Evolutionary conservation across 1,140 invertebrate genomes (phyloP).

Genomic region (Odontomachus brunneus): DNA sequence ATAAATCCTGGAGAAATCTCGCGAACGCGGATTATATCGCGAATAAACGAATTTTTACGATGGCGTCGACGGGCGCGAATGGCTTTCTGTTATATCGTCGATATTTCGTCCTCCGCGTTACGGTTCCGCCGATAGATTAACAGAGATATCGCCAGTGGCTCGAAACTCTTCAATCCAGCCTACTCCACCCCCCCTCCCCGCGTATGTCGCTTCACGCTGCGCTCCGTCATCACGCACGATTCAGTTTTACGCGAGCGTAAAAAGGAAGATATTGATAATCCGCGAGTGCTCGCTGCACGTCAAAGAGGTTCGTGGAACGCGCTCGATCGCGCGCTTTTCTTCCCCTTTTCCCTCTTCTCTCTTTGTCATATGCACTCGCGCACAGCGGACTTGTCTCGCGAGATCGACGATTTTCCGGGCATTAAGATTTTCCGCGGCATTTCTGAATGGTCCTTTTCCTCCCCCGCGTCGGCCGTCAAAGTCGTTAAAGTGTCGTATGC

Average conservation of each 20-base stretch:
- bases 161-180: slow-evolving; percentile 1
- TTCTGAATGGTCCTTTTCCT: slow-evolving; percentile 43
- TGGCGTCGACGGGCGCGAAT: background rate
- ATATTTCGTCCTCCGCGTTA: slow-evolving; percentile 1
- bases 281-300: background rate
- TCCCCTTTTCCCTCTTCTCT: background rate
- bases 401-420: slow-evolving; percentile 54
- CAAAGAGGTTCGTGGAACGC: slow-evolving; percentile 15
- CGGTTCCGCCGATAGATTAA: slow-evolving; percentile 44
- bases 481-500: slow-evolving; percentile 58
- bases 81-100: background rate
- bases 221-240: background rate
- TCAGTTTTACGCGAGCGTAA: slow-evolving; percentile 11
- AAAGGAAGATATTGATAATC: slow-evolving; percentile 43
- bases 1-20: slow-evolving; percentile 26
- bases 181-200: background rate
- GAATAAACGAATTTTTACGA: slow-evolving; percentile 36
- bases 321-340: slow-evolving; percentile 8
- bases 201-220: background rate
- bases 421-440: slow-evolving; percentile 19
- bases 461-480: background rate
- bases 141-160: slow-evolving; percentile 6
- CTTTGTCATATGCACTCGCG: background rate
- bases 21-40: slow-evolving; percentile 12
- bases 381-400: slow-evolving; percentile 32